Base-by-base conservation (phyloP, 2,113 vertebrate genomes). In the Entomyzon cyanotis region DNA sequence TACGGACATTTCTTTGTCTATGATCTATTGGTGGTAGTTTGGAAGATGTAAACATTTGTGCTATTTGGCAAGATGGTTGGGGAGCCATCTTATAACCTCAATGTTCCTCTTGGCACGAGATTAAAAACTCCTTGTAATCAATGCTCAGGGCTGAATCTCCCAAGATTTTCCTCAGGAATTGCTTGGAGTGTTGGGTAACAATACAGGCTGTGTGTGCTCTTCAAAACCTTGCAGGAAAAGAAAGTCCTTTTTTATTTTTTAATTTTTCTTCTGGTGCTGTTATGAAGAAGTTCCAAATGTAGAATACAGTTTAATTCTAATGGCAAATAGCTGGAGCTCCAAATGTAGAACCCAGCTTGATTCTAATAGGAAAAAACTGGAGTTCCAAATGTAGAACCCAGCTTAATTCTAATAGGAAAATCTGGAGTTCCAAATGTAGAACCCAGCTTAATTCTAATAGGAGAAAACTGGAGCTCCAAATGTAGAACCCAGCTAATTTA, bases 61-160 rank as follows among this genome's bases (percentile, higher is more conserved):
- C 88, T 94, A 59, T 92, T 96, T 95, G 95, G 88, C 95, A 81
- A 69, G 84, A 55, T 70, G 15, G 3, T 24, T 15, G 52, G 5
- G 89, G 94, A 97, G 77, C 83, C 91, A 95, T 95, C 87, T 90
- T 90, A 80, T 88, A 91, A 94, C 92, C 94, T 95, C 95, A 86
- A 5, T 87, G 86, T 90, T 95, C 95, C 88, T 91, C 89, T 96
- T 97, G 96, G 97, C 96, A 95, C 37, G 8, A 71, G 91, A 96
- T 95, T 79, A 94, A 95, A 92, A 70, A 9, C 74, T 62, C 39
- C 68, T 68, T 93, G 84, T 75, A 92, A 89, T 95, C 93, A 85
- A 81, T 92, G 78, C 81, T 81, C 15, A 1, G 79, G 41, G 82
- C 70, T 94, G 94, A 42, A 93, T 90, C 87, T 87, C 89, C 84